phyloP scores from a whole-genome alignment of 2,113 vertebrate genomes.

The Turnix velox region DNA sequence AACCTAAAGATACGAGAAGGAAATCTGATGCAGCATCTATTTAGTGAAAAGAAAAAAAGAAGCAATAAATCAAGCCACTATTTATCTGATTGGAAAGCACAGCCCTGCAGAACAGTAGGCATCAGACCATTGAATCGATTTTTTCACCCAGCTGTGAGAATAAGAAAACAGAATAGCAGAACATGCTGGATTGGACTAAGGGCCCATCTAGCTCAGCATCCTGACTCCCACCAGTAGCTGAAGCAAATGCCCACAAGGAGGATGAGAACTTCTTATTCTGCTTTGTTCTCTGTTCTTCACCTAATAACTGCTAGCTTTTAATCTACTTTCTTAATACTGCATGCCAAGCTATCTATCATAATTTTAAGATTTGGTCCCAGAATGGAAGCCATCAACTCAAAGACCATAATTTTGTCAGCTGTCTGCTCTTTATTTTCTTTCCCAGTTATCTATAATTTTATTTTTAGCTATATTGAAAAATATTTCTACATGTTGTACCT shows the following conservation, averaged over 20 bases:
- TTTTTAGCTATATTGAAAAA: not conserved
- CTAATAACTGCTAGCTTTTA: not conserved
- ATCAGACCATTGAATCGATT: not conserved
- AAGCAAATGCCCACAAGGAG: not conserved
- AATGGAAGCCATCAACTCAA: not conserved
- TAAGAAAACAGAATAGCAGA: not conserved
- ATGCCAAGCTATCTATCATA: not conserved
- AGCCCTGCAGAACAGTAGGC: not conserved
- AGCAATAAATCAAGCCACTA: not conserved
- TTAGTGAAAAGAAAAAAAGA: not conserved
- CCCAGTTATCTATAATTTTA: not conserved
- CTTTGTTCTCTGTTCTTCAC: not conserved
- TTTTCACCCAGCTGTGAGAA: not conserved
- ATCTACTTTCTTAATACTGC: not conserved
- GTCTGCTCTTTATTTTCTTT: not conserved
- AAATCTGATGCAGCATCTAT: not conserved
- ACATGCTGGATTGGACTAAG: not conserved
- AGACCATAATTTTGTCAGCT: not conserved
- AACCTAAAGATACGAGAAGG: not conserved
- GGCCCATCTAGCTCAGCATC: not conserved
- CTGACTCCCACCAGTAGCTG: not conserved
- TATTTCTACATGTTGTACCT: not conserved
- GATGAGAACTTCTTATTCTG: not conserved
- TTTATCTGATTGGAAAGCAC: not conserved
- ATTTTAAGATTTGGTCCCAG: not conserved